Base-by-base conservation (phyloP, 2,888 invertebrate species). In the Dryobota labecula region DNA sequence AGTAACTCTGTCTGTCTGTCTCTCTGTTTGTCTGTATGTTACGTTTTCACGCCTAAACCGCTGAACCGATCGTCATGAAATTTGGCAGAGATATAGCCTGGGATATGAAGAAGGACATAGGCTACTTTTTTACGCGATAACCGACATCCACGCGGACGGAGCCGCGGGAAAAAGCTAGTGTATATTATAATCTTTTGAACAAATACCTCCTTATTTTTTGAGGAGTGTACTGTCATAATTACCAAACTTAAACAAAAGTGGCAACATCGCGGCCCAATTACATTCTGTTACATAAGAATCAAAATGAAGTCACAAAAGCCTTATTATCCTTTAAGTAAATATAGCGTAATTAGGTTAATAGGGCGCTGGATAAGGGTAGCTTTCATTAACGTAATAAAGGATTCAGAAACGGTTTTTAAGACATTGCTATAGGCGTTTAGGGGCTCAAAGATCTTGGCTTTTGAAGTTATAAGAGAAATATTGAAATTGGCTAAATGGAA, bases 281-380 rank as follows among this genome's bases (percentile, higher is more conserved):
- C 30, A 64, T 70, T 76, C 58, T 36, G 5, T 63, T 54, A 47
- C 7, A 18, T 49, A 27, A 53, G 61, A 65, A 77, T 61, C 7
- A 41, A 57, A 65, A 76, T 78, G 54, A 62, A 78, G 51, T 78
- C 27, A 62, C 72, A 62, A 78, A 61, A 45, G 49, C 60, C 27
- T 78, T 61, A 65, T 62, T 72, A 78, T 41, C 6, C 9, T 47
- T 3, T 36, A 53, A 66, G 78, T 62, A 62, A 77, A 78, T 65
- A 78, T 57, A 62, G n/a, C 1, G 38, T 72, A 78, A 76, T 76
- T 78, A 76, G 62, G 65, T 73, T 73, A 78, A 63, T 54, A 62
- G 30, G n/a, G n/a, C 18, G 38, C 2, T 2, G n/a, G 47, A 49
- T 76, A 43, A 66, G n/a, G 36, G 20, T 30, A 24, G 62, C 56